These are phyloP conservation scores for Cryptotis parvus DNA, from an alignment of 2,113 vertebrate genomes.

Conservation along the genomic window DNA sequence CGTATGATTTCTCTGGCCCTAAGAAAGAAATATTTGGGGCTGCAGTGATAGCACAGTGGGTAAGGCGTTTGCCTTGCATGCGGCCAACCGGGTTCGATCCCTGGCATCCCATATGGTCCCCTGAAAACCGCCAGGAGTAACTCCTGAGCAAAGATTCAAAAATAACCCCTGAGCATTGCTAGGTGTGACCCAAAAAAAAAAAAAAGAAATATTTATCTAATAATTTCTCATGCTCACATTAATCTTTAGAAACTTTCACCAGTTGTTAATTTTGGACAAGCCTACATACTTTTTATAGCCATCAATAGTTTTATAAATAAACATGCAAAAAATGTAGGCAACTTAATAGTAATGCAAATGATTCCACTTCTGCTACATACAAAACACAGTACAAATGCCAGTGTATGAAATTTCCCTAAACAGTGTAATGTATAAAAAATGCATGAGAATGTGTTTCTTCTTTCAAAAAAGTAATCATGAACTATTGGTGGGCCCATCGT, in stretches of 20 bases:
- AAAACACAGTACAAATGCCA: background rate
- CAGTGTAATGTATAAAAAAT: background rate
- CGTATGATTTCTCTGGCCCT: background rate
- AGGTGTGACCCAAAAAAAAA: too few relatives aligned
- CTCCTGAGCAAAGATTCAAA: too few relatives aligned
- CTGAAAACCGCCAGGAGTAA: too few relatives aligned
- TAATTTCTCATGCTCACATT: background rate
- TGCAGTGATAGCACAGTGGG: too few relatives aligned
- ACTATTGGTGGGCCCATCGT: too few relatives aligned
- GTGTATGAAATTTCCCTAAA: background rate
- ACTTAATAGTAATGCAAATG: background rate
- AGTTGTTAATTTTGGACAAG: background rate
- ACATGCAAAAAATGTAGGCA: background rate
- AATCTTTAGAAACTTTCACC: conserved; percentile 11
- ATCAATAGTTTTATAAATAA: background rate
- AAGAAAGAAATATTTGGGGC: too few relatives aligned
- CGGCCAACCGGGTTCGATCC: too few relatives aligned
- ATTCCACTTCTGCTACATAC: background rate
- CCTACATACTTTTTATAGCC: background rate
- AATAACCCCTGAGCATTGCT: too few relatives aligned
- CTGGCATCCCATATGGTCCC: too few relatives aligned
- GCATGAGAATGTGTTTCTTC: background rate
- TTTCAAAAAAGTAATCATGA: background rate
- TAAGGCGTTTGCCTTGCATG: too few relatives aligned
- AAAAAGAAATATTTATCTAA: background rate